Base-by-base conservation (phyloP, 2,797 vertebrate species). In the Myoxocephalus aenaeus region DNA sequence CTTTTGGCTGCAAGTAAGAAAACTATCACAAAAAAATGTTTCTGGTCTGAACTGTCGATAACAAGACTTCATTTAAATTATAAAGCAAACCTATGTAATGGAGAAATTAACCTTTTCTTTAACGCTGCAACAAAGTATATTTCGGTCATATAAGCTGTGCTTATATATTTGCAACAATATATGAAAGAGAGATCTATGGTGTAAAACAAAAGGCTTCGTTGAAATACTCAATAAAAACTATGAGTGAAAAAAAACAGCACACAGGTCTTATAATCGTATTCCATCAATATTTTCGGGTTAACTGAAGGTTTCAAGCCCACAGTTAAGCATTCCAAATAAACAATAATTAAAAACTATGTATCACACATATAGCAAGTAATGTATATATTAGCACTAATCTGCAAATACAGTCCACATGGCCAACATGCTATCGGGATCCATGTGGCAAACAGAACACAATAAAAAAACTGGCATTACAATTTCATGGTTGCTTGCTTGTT, bases 401-500 rank as follows among this genome's bases (percentile, higher is more conserved):
- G 27, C 1, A 72, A 50, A 44, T 20, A 46, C 11, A 58, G 36
- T 36, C 17, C 12, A 59, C n/a, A 29, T 58, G 11, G 42, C 10
- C 5, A 40, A 36, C 5, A n/a, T 32, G 14, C 12, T 13, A 14
- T 14, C 27, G 1, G 1, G 25, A 10, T 57, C 14, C 50, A 57
- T 20, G n/a, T 22, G 15, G 20, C 34, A 54, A 58, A 62, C 7
- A 50, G 1, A 68, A 62, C 15, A 29, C 12, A 10, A 1, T 29
- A 53, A 29, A 27, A 38, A 46, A 36, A 50, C 12, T 7, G 7
- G 10, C 15, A 12, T 53, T n/a, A 10, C 29, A 51, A 73, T 18
- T 29, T 51, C 17, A 8, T 2, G 2, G 14, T 34, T 0, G 2
- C 85, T 85, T 38, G 90, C 89, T 76, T 79, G 42, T 61, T 54